Conservation (phyloP, 2,888 invertebrate species). For the Torymus texanus region DNA sequence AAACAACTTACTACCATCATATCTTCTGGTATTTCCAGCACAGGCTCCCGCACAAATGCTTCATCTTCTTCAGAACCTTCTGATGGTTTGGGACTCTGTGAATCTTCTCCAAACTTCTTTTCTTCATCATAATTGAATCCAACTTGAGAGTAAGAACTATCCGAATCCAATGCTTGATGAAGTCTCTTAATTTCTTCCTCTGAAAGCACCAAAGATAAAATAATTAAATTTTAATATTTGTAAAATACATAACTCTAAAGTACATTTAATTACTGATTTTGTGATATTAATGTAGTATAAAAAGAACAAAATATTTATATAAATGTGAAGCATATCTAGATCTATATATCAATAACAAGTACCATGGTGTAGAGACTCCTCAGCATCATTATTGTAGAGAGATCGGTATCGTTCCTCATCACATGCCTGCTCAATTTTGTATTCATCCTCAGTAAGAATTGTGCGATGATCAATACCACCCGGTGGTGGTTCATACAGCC, state of each 20-base stretch:
- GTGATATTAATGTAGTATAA: slow-evolving; percentile 29
- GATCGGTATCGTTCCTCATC: slow-evolving; percentile 97
- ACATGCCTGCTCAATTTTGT: slow-evolving; percentile 91
- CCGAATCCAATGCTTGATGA: slow-evolving; percentile 81
- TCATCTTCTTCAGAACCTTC: slow-evolving; percentile 81
- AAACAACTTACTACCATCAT: slow-evolving; percentile 81
- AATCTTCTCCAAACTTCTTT: slow-evolving; percentile 73
- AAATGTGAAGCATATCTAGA: slow-evolving; percentile 30
- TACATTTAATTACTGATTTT: neutral
- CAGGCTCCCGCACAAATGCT: slow-evolving; percentile 84
- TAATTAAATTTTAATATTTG: too few species aligned
- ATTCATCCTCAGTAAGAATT: slow-evolving; percentile 83
- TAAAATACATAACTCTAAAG: too few species aligned
- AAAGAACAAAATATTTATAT: slow-evolving; percentile 5
- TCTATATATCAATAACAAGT: slow-evolving; percentile 61
- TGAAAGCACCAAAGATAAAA: slow-evolving; percentile 72
- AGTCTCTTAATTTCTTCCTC: slow-evolving; percentile 95
- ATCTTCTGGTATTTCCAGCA: slow-evolving; percentile 85
- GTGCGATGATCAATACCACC: slow-evolving; percentile 82
- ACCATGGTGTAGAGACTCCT: slow-evolving; percentile 95
- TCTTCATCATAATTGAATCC: slow-evolving; percentile 83
- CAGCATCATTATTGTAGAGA: slow-evolving; percentile 90
- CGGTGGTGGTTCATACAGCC: slow-evolving; percentile 85
- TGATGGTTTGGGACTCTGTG: slow-evolving; percentile 72
- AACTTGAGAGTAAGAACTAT: slow-evolving; percentile 82